Conservation (phyloP, 2,888 invertebrate genomes). For the Polylopha cassiicola region DNA sequence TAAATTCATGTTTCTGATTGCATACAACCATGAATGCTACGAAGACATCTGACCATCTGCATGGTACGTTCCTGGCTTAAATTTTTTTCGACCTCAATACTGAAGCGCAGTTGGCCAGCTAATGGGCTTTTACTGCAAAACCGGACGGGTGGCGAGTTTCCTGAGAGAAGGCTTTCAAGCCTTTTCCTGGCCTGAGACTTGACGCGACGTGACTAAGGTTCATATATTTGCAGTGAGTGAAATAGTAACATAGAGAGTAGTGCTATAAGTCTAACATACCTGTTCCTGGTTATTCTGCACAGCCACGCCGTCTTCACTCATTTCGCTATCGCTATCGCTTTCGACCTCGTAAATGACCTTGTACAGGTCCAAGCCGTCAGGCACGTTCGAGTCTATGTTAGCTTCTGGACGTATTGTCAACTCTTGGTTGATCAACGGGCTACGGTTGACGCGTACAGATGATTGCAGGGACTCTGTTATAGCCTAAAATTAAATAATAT, state of each 20-base stretch:
- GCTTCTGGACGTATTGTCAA: slow-evolving; percentile 66
- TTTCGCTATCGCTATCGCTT: slow-evolving; percentile 56
- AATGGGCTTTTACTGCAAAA: no score
- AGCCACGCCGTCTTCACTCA: slow-evolving; percentile 53
- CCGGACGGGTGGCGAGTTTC: no score
- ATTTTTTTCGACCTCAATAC: no score
- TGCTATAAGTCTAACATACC: slow-evolving; percentile 34
- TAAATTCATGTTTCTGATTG: no score
- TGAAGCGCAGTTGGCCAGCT: no score
- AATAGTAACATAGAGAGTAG: neutral
- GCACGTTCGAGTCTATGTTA: slow-evolving; percentile 67
- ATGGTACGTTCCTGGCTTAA: no score
- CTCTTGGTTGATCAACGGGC: slow-evolving; percentile 64
- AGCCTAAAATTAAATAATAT: slow-evolving; percentile 43
- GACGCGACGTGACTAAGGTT: neutral
- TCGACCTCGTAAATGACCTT: slow-evolving; percentile 67
- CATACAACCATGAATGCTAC: no score
- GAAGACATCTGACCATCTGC: no score
- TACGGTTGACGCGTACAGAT: slow-evolving; percentile 56
- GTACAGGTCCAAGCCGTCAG: slow-evolving; percentile 63
- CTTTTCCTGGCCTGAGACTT: no score
- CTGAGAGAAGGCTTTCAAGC: no score
- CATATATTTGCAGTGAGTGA: neutral
- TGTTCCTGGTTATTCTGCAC: slow-evolving; percentile 46
- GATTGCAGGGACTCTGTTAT: slow-evolving; percentile 63